Conservation (phyloP, 92 coral and sea anemone species). For the Paragorgia papillata region DNA sequence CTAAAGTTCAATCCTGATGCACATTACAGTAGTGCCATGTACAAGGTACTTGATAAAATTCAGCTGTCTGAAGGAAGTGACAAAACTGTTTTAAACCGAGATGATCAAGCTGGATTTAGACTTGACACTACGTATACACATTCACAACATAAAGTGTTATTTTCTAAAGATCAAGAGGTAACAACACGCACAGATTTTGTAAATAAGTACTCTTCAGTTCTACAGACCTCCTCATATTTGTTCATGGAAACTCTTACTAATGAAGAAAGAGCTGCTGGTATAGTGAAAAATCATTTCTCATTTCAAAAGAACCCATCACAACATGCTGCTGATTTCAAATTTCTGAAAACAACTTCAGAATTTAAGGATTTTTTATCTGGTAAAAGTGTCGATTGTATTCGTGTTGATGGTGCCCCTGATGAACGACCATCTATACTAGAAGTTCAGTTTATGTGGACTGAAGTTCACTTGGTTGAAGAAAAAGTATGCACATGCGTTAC, state of each 20-base stretch:
- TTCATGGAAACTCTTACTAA: constrained; percentile 54
- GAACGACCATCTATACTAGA: constrained; percentile 53
- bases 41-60: constrained; percentile 43
- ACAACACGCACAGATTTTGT: constrained; percentile 59
- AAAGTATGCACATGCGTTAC: constrained; percentile 41
- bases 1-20: constrained; percentile 25
- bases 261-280: constrained; percentile 45
- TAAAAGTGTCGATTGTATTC: constrained; percentile 52
- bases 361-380: constrained; percentile 42
- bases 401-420: constrained; percentile 64
- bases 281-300: constrained; percentile 49
- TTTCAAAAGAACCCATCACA: constrained; percentile 59
- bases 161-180: constrained; percentile 44
- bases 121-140: constrained; percentile 51
- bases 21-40: constrained; percentile 21
- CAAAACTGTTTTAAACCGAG: constrained; percentile 43
- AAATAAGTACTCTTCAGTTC: constrained; percentile 56
- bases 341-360: constrained; percentile 56
- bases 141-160: constrained; percentile 46
- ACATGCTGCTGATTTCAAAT: constrained; percentile 59
- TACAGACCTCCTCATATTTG: constrained; percentile 57
- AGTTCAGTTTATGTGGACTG: constrained; percentile 62
- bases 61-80: constrained; percentile 44
- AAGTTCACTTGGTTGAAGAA: constrained; percentile 44
- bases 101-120: constrained; percentile 47